phyloP scores from a whole-genome alignment of 1,140 invertebrate genomes.

The Drosophila parabipectinata region DNA sequence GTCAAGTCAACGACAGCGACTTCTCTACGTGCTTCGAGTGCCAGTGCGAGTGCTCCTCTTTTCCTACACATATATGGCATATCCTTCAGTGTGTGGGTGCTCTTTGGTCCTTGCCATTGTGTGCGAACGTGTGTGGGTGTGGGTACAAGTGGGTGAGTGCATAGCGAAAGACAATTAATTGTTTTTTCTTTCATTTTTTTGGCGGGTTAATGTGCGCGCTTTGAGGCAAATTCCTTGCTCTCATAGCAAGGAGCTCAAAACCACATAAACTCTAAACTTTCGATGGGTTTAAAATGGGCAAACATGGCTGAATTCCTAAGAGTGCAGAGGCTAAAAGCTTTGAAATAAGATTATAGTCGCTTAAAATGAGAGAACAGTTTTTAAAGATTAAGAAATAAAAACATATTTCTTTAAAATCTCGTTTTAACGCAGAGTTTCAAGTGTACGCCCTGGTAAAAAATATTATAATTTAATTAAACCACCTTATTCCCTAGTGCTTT shows the following conservation, averaged over 20 bases:
- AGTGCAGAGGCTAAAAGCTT: conserved; percentile 1
- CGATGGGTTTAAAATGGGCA: conserved; percentile 32
- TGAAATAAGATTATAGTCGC: not conserved
- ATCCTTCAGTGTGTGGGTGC: conserved; percentile 32
- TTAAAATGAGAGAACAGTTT: not conserved
- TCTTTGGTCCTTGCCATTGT: conserved; percentile 45
- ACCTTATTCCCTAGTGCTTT: conserved; percentile 6
- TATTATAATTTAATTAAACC: not conserved
- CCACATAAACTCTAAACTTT: conserved; percentile 26
- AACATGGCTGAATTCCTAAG: conserved; percentile 7
- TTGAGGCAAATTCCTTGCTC: conserved; percentile 45
- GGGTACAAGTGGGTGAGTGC: conserved; percentile 42
- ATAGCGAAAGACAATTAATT: conserved; percentile 80
- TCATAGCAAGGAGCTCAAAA: conserved; percentile 32
- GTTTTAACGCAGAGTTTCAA: too few species aligned
- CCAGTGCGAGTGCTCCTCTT: conserved; percentile 27
- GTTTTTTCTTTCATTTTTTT: conserved; percentile 49
- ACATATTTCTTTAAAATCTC: too few species aligned
- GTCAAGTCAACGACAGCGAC: conserved; percentile 70
- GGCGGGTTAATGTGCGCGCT: conserved; percentile 44
- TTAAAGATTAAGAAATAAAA: not conserved
- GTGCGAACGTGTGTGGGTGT: conserved; percentile 16
- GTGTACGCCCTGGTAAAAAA: not conserved
- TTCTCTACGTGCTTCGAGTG: conserved; percentile 74
- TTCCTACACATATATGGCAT: conserved; percentile 10